Conservation (phyloP, 2,797 vertebrate species). For the Hipposideros larvatus region DNA sequence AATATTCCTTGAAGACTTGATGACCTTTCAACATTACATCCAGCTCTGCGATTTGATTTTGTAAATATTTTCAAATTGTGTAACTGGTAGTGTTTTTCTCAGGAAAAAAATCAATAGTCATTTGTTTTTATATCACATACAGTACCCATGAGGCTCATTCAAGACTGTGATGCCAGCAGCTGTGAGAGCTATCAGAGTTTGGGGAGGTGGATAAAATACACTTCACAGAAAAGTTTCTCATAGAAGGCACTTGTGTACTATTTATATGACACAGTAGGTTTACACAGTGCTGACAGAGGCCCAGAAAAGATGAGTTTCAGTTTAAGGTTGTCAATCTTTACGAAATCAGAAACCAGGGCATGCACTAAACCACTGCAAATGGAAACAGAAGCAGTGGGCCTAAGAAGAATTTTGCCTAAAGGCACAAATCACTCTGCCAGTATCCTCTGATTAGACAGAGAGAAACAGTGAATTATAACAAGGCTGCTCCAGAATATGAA, state of each 20-base stretch:
- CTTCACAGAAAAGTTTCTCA: neutral
- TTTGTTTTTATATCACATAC: neutral
- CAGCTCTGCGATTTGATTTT: conserved; percentile 1
- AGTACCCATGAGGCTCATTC: neutral
- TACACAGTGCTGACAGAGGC: neutral
- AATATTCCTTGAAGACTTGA: neutral
- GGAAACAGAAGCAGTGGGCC: neutral
- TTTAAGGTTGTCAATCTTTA: neutral
- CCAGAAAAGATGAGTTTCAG: neutral
- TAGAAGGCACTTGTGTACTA: neutral
- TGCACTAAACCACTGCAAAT: neutral
- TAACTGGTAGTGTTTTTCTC: conserved; percentile 19
- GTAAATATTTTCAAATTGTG: neutral
- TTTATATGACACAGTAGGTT: neutral
- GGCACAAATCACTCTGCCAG: neutral
- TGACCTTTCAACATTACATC: neutral
- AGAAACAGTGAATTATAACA: conserved; percentile 47
- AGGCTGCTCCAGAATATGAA: neutral
- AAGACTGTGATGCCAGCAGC: neutral
- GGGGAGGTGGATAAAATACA: neutral
- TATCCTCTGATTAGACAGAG: conserved; percentile 56
- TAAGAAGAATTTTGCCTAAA: conserved; percentile 26
- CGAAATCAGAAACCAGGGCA: conserved; percentile 29
- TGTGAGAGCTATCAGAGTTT: neutral
- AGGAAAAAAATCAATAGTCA: conserved; percentile 1